These are phyloP conservation scores for Zaprionus lachaisei DNA, from an alignment of 1,140 invertebrate genomes.

Conservation along the genomic window DNA sequence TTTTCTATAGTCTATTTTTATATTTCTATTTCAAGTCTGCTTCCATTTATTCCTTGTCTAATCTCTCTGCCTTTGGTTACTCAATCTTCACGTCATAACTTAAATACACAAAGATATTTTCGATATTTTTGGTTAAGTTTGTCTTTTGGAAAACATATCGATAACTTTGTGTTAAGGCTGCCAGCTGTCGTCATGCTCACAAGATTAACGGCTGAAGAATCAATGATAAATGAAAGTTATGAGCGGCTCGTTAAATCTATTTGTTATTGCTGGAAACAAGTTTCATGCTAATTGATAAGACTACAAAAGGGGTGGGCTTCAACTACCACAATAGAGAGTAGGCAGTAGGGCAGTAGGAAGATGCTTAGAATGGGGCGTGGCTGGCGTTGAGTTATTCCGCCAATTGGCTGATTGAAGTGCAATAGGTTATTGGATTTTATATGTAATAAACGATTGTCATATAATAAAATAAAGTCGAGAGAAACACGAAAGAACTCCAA, in stretches of 20 bases:
- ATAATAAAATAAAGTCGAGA: conserved; percentile 47
- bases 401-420: conserved; percentile 50
- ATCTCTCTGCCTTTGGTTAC: background rate
- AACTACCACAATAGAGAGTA: background rate
- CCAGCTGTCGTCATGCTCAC: conserved; percentile 20
- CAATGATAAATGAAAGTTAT: conserved; percentile 51
- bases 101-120: background rate
- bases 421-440: conserved; percentile 37
- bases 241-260: conserved; percentile 37
- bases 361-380: background rate
- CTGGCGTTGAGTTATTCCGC: conserved; percentile 11
- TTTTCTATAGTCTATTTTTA: no score
- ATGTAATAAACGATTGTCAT: conserved; percentile 58
- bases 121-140: conserved; percentile 6
- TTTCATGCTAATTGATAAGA: conserved; percentile 38
- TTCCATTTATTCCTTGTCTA: no score
- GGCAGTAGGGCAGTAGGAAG: background rate
- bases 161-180: background rate
- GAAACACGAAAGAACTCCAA: conserved; percentile 24
- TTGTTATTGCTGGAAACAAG: conserved; percentile 16
- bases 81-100: background rate
- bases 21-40: no score
- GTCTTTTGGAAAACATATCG: conserved; percentile 4
- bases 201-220: conserved; percentile 18
- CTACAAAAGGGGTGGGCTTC: background rate